Evolutionary conservation across 2,113 vertebrate species (phyloP).

Genomic region (Caracal caracal): DNA sequence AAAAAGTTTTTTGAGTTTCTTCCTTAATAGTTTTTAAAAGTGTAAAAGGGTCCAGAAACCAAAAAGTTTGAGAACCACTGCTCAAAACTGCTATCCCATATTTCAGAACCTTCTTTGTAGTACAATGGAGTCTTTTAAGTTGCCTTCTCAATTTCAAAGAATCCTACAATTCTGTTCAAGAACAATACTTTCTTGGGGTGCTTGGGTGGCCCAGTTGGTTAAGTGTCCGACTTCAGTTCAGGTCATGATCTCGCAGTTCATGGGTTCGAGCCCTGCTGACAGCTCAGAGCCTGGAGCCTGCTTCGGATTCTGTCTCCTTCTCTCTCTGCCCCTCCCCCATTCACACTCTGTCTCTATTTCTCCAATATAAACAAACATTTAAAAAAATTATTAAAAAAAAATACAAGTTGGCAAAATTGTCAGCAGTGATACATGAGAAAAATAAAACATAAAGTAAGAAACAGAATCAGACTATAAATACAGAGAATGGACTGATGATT

Average conservation of each 20-base stretch:
- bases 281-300: too few relatives aligned
- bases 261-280: too few relatives aligned
- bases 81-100: neutral
- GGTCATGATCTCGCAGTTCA: too few relatives aligned
- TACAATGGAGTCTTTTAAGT: neutral
- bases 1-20: neutral
- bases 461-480: neutral
- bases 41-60: neutral
- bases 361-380: too few relatives aligned
- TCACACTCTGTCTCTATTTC: too few relatives aligned
- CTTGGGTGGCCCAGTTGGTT: too few relatives aligned
- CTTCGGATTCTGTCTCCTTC: too few relatives aligned
- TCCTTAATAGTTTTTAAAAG: neutral
- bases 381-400: too few relatives aligned
- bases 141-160: neutral
- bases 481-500: neutral
- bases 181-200: neutral
- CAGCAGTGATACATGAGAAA: neutral
- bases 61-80: neutral
- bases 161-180: neutral
- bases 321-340: too few relatives aligned
- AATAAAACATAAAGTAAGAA: neutral
- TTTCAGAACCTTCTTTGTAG: neutral
- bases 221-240: too few relatives aligned
- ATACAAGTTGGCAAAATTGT: neutral